Evolutionary conservation across 2,113 vertebrate genomes (phyloP), one percentile per base, ranked within the genome.

Genomic region (Entomyzon cyanotis): DNA sequence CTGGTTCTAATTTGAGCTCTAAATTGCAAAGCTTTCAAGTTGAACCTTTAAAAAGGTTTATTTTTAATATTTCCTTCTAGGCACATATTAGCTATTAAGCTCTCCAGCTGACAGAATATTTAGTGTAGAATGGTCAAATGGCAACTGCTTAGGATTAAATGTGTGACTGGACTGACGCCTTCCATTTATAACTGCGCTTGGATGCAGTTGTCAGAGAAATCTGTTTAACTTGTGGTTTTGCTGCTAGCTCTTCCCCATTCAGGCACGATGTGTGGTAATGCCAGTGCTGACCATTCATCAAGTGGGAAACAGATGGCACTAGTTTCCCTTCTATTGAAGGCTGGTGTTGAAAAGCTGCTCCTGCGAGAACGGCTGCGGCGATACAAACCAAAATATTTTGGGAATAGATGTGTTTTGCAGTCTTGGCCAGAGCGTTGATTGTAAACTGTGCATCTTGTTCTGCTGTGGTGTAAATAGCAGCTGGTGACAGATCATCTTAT

Each of bases 261-360:
- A 94, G 49, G 69, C 78, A 25, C 85, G 77, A 94, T 94, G 37
- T 92, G 71, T 94, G 58, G 82, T 33, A 78, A 91, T 94, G 53
- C 92, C 9, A 16, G 59, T 62, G 87, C 80, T 97, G 96, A 87
- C 87, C 94, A 55, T 92, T 96, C 92, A 93, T 97, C 95, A 94
- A n/a, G 95, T 94, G 95, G 91, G 91, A 96, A 97, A 96, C 95
- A 97, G 97, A 95, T 96, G 94, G 91, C 93, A 84, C 88, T 95
- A 78, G 93, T 73, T 94, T 95, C 86, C 78, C 67, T 85, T 53
- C 71, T 94, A 22, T 92, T 94, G 94, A 95, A 95, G 90, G 80
- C 50, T 42, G 33, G 56, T 63, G 69, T 56, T 76, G 77, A 96
- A 95, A 94, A 44, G 70, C 90, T 74, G 91, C 39, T 71, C 22